These are phyloP conservation scores for Coptodon rendalli DNA, from an alignment of 2,113 vertebrate species.

Conservation along the genomic window DNA sequence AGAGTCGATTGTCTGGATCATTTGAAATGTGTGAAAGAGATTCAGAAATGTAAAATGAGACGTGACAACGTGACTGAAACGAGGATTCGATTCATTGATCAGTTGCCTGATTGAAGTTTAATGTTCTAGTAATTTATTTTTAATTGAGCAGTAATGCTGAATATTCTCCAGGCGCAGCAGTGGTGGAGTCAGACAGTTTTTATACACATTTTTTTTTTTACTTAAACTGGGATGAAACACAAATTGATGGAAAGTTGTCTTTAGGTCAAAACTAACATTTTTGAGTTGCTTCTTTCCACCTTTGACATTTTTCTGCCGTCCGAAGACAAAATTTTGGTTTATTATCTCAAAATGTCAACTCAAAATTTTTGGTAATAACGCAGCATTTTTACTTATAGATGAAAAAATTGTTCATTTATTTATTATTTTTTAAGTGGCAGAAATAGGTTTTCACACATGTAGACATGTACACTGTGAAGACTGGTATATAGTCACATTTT, in stretches of 20 bases:
- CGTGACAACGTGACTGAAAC: neutral
- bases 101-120: neutral
- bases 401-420: neutral
- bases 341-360: neutral
- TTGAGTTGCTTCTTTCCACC: neutral
- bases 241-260: neutral
- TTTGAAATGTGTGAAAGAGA: neutral
- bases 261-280: neutral
- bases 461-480: neutral
- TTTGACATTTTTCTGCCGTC: neutral
- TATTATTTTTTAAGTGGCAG: neutral
- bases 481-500: neutral
- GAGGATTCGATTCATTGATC: neutral
- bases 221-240: rapidly evolving
- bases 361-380: neutral
- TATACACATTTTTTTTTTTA: neutral
- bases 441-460: neutral
- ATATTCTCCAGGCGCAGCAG: neutral
- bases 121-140: neutral
- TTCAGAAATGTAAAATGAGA: neutral
- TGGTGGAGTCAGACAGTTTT: neutral
- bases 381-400: neutral
- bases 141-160: neutral
- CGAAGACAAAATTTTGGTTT: neutral
- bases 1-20: neutral